Percentiles rank a stretch among this genome's conserved stretches.
phyloP scores from a whole-genome alignment of 2,797 vertebrate genomes.

The Neosalanx taihuensis region DNA sequence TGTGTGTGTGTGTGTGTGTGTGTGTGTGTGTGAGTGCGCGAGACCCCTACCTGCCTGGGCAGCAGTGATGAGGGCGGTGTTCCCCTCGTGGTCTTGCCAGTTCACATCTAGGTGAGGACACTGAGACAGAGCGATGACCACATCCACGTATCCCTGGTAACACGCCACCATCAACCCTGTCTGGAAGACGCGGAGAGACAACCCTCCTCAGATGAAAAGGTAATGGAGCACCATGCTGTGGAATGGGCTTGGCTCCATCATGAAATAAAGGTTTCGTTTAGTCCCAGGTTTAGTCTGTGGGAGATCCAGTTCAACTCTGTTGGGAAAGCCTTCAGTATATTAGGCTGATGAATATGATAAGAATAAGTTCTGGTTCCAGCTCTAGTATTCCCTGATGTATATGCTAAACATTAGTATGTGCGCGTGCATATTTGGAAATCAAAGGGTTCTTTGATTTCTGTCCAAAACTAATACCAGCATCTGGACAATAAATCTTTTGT shows the following conservation, averaged over 20 bases:
- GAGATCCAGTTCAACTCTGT: too few species aligned
- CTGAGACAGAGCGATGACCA: slow-evolving; percentile 86
- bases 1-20: slow-evolving; percentile 14
- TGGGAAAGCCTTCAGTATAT: too few species aligned
- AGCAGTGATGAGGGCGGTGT: slow-evolving; percentile 93
- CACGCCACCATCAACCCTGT: slow-evolving; percentile 90
- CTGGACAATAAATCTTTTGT: slow-evolving; percentile 31
- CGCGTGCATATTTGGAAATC: slow-evolving; percentile 3
- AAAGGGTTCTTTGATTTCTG: slow-evolving; percentile 28
- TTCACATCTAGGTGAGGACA: slow-evolving; percentile 92
- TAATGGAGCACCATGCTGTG: too few species aligned
- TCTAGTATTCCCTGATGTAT: too few species aligned
- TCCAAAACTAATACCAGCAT: slow-evolving; percentile 30
- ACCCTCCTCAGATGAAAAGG: not conserved
- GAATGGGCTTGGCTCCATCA: too few species aligned
- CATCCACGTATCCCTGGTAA: slow-evolving; percentile 93
- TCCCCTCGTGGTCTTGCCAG: slow-evolving; percentile 97
- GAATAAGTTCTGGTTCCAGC: too few species aligned
- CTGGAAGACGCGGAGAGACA: slow-evolving; percentile 62
- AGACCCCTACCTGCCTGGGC: slow-evolving; percentile 88
- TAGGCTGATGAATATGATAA: too few species aligned
- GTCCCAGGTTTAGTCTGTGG: too few species aligned
- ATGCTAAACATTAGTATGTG: too few species aligned
- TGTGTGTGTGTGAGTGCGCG: slow-evolving; percentile 2
- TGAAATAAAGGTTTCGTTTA: too few species aligned